phyloP scores from a whole-genome alignment of 2,113 vertebrate genomes.

The Desmodus rotundus region DNA sequence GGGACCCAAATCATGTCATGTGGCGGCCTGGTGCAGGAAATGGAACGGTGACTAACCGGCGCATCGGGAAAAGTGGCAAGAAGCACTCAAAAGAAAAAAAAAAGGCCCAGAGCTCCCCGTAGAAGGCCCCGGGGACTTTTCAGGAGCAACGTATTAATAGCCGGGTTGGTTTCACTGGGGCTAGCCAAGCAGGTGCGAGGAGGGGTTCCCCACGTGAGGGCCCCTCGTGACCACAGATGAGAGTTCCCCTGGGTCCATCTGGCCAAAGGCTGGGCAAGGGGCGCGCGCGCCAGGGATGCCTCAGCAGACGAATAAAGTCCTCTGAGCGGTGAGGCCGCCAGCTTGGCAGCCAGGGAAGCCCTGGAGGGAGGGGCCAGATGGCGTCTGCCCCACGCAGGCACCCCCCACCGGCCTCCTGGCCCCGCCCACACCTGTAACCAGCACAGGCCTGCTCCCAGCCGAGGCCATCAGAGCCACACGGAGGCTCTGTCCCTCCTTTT shows the following conservation, averaged over 20 bases:
- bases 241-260: fast-evolving
- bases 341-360: not conserved
- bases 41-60: conserved; percentile 22
- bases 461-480: too few relatives aligned
- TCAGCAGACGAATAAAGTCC: not conserved
- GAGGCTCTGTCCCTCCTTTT: not conserved
- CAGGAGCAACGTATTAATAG: fast-evolving
- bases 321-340: not conserved
- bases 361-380: not conserved
- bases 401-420: not conserved
- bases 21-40: not conserved
- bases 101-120: not conserved
- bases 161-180: not conserved
- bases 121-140: not conserved
- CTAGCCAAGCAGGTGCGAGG: fast-evolving
- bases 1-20: fast-evolving
- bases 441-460: fast-evolving
- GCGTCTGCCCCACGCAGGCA: fast-evolving
- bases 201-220: fast-evolving
- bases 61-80: not conserved
- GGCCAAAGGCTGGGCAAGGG: not conserved
- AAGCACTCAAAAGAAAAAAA: not conserved
- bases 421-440: fast-evolving
- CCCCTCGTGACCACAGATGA: not conserved
- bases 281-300: fast-evolving